phyloP scores from a whole-genome alignment of 2,888 invertebrate genomes.

The Iphiclides podalirius region DNA sequence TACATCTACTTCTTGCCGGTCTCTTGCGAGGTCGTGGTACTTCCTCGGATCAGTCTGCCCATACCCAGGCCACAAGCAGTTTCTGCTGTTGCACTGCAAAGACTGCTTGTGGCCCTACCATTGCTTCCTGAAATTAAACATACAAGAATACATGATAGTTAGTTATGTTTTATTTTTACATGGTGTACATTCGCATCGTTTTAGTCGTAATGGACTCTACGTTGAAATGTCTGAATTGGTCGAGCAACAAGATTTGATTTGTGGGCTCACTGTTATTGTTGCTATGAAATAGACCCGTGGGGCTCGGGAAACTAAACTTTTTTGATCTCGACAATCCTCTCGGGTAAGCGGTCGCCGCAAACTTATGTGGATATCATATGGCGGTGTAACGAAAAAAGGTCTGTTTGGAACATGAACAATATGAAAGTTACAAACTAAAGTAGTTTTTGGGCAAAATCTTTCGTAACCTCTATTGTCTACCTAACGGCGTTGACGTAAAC shows the following conservation, averaged over 20 bases:
- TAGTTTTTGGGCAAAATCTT: not conserved
- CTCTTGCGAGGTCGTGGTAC: too few species aligned
- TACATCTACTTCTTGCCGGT: too few species aligned
- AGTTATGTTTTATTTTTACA: too few species aligned
- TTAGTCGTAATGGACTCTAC: constrained; percentile 7
- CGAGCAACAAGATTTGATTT: constrained; percentile 22
- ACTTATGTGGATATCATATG: constrained; percentile 15
- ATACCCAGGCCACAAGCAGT: too few species aligned
- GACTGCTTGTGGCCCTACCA: too few species aligned
- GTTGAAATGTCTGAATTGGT: constrained; percentile 21
- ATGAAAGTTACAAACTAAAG: constrained; percentile 8
- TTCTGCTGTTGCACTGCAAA: too few species aligned
- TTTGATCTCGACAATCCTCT: constrained; percentile 24
- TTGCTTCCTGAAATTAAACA: too few species aligned
- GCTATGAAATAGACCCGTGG: constrained; percentile 19
- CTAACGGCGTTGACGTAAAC: not conserved
- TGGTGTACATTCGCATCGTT: too few species aligned
- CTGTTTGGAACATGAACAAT: constrained; percentile 9
- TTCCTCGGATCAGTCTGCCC: too few species aligned
- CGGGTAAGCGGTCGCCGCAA: constrained; percentile 19
- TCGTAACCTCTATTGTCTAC: not conserved
- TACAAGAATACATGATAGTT: too few species aligned
- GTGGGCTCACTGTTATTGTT: constrained; percentile 21
- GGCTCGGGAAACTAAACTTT: constrained; percentile 20
- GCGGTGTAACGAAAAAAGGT: constrained; percentile 15